phyloP scores from a whole-genome alignment of 2,797 vertebrate species.

The Poliocrania exsul region DNA sequence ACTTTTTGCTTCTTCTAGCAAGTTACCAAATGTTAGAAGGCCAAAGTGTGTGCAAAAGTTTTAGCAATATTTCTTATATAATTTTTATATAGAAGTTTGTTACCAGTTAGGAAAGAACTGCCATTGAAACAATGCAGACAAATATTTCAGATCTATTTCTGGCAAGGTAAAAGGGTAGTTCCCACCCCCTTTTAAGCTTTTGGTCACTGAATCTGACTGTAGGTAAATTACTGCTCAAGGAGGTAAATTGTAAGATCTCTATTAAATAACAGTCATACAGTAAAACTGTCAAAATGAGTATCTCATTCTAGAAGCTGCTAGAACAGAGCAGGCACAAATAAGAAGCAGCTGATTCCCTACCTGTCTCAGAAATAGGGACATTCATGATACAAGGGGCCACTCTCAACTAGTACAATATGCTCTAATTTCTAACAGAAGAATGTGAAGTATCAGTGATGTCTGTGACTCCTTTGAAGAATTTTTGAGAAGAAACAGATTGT shows the following conservation, averaged over 20 bases:
- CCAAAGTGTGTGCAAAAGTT: background rate
- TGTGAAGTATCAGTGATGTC: background rate
- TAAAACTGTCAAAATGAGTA: background rate
- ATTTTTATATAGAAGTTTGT: background rate
- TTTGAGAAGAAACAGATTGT: conserved; percentile 35
- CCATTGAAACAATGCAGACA: background rate
- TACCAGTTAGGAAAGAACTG: background rate
- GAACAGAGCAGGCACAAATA: background rate
- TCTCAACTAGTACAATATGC: background rate
- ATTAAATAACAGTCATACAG: background rate
- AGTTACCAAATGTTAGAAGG: background rate
- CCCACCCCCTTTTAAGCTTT: background rate
- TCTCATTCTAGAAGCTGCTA: background rate
- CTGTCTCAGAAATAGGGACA: background rate
- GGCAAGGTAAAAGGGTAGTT: background rate
- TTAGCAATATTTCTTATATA: background rate
- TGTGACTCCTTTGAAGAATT: background rate
- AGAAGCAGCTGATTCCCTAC: background rate
- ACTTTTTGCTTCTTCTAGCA: background rate
- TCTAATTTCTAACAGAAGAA: conserved; percentile 1
- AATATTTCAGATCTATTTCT: background rate
- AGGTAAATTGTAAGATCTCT: background rate
- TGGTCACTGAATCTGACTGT: background rate
- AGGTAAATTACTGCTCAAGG: background rate
- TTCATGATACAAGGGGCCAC: background rate